Evolutionary conservation across 2,888 invertebrate species (phyloP), one percentile per base, ranked within the genome.

Genomic region (Trachelus troglodyta): DNA sequence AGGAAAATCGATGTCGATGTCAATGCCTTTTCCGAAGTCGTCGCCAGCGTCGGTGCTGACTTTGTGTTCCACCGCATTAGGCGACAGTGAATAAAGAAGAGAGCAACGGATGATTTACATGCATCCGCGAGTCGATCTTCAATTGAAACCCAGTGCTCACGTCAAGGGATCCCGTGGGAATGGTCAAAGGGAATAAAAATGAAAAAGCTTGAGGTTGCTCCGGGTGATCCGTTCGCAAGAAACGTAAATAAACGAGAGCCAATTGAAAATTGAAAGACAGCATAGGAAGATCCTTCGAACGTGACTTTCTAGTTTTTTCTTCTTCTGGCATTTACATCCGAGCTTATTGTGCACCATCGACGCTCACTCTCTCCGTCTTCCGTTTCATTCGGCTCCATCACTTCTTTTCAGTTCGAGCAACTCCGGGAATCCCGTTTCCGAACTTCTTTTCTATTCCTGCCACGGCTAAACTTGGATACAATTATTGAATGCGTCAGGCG

Each of bases 1-100:
- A 92, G 93, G 83, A 93, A 94, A 84, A 93, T 93, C 83, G 94
- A 94, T 87, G 93, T 93, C 83, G 93, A 93, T 79, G 86, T 85
- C 69, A 83, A 84, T 74, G 83, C 80, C 34, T 82, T 81, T 40
- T 81, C 78, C 37, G 77, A 56, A 23, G 56, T 56, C 23, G 56
- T 56, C 56, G 56, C 23, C 56, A 23, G 56, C 9, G 23, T 56
- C 56, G 23, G 0, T 56, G 23, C 56, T 56, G 56, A 56, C 56
- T 56, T 56, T 23, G 56, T 9, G 23, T 56, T 40, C 56, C 23
- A 23, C 23, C 1, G 15, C 15, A 15, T 40, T 15, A 9, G 56
- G 6, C 1, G 56, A 56, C 56, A 9, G 56, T 1, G 23, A 23
- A 23, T 56, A 23, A 56, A 56, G 56, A 56, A 56, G 56, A 23